Percentiles rank a stretch among this genome's conserved stretches.
phyloP scores from a whole-genome alignment of 2,888 invertebrate species.

The Gnatocerus cornutus region DNA sequence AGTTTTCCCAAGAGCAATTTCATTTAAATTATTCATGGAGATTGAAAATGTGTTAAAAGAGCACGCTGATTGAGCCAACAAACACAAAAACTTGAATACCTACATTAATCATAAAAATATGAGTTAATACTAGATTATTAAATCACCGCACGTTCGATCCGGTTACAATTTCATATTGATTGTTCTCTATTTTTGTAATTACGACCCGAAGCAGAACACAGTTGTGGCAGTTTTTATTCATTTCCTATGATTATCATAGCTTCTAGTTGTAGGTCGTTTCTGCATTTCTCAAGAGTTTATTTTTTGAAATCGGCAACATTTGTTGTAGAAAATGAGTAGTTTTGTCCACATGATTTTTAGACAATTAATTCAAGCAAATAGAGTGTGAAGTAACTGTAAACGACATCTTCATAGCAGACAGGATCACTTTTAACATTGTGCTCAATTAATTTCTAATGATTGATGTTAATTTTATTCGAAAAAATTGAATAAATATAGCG shows the following conservation, averaged over 20 bases:
- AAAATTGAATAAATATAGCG: not conserved
- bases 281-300: conserved; percentile 4
- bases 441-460: conserved; percentile 5
- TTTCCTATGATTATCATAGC: conserved; percentile 29
- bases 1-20: not conserved
- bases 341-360: conserved; percentile 18
- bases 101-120: no score
- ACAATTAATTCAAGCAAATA: conserved; percentile 42
- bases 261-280: conserved; percentile 25
- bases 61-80: no score
- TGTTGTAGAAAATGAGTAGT: conserved; percentile 1
- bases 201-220: conserved; percentile 15
- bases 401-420: conserved; percentile 13
- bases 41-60: no score
- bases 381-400: conserved; percentile 44
- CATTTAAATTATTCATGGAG: no score
- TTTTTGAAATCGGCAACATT: not conserved
- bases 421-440: conserved; percentile 18
- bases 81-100: no score
- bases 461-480: conserved; percentile 5
- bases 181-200: conserved; percentile 2
- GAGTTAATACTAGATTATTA: no score
- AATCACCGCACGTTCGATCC: no score
- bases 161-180: not conserved
- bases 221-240: conserved; percentile 10